Percentiles rank a stretch among this genome's conserved stretches.
Evolutionary conservation across 2,888 invertebrate species (phyloP).

Genomic region (Scaptomyza parva): DNA sequence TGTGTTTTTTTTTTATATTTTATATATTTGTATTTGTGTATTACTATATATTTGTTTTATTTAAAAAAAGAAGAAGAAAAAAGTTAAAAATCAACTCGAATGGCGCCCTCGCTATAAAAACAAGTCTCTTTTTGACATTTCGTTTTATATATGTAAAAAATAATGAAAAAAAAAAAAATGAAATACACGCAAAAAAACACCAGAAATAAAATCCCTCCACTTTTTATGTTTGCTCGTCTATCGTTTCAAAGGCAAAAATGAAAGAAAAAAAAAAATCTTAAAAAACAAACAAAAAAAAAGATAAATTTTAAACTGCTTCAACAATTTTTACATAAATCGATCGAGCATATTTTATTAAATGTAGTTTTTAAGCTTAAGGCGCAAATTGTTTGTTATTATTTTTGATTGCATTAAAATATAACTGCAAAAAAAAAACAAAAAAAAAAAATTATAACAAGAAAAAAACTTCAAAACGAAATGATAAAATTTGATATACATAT

Average conservation of each 20-base stretch:
- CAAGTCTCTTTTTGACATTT: slow-evolving; percentile 29
- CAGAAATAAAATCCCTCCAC: slow-evolving; percentile 52
- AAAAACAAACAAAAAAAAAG: slow-evolving; percentile 2
- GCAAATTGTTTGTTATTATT: slow-evolving; percentile 76
- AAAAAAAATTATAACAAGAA: slow-evolving; percentile 9
- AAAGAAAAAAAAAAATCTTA: slow-evolving; percentile 15
- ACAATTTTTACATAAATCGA: slow-evolving; percentile 31
- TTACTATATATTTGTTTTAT: slow-evolving; percentile 40
- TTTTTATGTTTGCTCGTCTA: slow-evolving; percentile 56
- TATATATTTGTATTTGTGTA: slow-evolving; percentile 45
- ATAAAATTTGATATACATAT: slow-evolving; percentile 39
- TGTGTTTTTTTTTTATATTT: slow-evolving; percentile 57
- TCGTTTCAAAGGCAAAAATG: slow-evolving; percentile 29
- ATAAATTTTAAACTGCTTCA: slow-evolving; percentile 36
- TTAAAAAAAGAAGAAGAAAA: slow-evolving; percentile 38
- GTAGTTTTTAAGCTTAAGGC: slow-evolving; percentile 64
- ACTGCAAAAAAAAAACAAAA: neutral
- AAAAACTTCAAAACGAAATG: slow-evolving; percentile 20
- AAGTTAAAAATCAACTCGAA: slow-evolving; percentile 35
- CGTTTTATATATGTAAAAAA: slow-evolving; percentile 17
- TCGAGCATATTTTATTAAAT: slow-evolving; percentile 56
- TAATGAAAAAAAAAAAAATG: slow-evolving; percentile 30
- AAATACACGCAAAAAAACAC: slow-evolving; percentile 42
- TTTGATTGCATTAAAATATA: slow-evolving; percentile 45
- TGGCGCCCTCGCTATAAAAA: slow-evolving; percentile 31